phyloP scores from a whole-genome alignment of 2,797 vertebrate genomes.

The Lophius americanus region DNA sequence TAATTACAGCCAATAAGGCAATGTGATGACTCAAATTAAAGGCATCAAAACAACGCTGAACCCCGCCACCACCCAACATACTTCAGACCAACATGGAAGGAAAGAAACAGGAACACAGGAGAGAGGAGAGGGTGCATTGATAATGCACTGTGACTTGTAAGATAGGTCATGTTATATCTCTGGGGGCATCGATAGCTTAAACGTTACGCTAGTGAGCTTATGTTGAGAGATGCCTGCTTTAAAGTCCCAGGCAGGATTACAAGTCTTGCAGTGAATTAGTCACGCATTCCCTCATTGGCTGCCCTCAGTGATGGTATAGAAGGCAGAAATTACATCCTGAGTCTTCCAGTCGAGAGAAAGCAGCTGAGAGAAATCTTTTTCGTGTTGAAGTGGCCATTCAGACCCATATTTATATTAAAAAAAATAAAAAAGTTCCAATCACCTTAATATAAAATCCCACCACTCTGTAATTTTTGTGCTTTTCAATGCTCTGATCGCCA shows the following conservation, averaged over 20 bases:
- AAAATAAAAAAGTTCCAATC: constrained; percentile 57
- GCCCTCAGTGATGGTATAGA: constrained; percentile 1
- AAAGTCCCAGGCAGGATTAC: constrained; percentile 23
- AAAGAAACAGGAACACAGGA: background rate
- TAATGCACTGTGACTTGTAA: constrained; percentile 17
- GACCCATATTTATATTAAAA: constrained; percentile 2
- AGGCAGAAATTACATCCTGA: background rate
- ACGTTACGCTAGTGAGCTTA: background rate
- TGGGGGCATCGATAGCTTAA: constrained; percentile 29
- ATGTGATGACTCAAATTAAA: constrained; percentile 59
- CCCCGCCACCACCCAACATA: constrained; percentile 15
- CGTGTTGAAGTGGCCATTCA: constrained; percentile 31
- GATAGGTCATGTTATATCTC: constrained; percentile 25
- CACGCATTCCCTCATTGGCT: background rate
- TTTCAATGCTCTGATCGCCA: constrained; percentile 63
- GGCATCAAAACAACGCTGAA: constrained; percentile 48
- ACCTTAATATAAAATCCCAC: constrained; percentile 40
- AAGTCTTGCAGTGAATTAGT: constrained; percentile 26
- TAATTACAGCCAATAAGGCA: constrained; percentile 53
- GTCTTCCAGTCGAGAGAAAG: background rate
- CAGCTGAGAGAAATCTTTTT: constrained; percentile 27
- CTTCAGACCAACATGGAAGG: constrained; percentile 21
- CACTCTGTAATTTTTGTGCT: constrained; percentile 41
- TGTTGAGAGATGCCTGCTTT: background rate
- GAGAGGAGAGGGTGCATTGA: background rate